Evolutionary conservation across 1,140 invertebrate species (phyloP), one percentile per base, ranked within the genome.

Genomic region (Drosophila repleta): DNA sequence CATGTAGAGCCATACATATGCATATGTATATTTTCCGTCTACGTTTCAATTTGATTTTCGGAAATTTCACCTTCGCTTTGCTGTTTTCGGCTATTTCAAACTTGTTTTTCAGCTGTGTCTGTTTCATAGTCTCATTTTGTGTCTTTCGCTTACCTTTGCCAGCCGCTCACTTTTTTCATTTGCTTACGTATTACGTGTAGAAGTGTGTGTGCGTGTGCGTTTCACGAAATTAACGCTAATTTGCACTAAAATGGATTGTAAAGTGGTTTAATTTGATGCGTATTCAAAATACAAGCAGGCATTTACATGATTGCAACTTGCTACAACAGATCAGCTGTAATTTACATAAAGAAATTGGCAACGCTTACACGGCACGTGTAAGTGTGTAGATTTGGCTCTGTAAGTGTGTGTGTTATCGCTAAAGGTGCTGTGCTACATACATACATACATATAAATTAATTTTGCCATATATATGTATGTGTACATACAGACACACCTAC

Each of bases 11-110:
- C 57, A 57, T 70, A 80, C 73, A 84, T 68, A 81, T 77, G 79
- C 79, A 74, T 58, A 76, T 71, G 51, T 72, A 67, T 85, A 74
- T 65, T 87, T 84, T 84, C 84, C 81, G 81, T 84, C 81, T 84
- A 84, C 81, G 81, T 84, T 84, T 84, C 81, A 84, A 87, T 87
- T 84, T 79, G 81, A 84, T 84, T 84, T 84, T 84, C 81, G 81
- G 81, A 84, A 84, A 84, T 84, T 84, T 84, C 81, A 84, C 81
- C 81, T 84, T 84, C 77, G 82, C 81, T 79, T 85, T 84, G 81
- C 77, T 84, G 77, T 87, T 84, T 84, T 84, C 82, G 81, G 81
- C 82, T 84, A 84, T 84, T 81, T 84, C 77, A 84, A 84, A 84
- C 81, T 84, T 84, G 81, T 84, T 84, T 71, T 84, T 84, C 77